Evolutionary conservation across 2,888 invertebrate genomes (phyloP), one percentile per base, ranked within the genome.

Genomic region (Octonoba sinensis): DNA sequence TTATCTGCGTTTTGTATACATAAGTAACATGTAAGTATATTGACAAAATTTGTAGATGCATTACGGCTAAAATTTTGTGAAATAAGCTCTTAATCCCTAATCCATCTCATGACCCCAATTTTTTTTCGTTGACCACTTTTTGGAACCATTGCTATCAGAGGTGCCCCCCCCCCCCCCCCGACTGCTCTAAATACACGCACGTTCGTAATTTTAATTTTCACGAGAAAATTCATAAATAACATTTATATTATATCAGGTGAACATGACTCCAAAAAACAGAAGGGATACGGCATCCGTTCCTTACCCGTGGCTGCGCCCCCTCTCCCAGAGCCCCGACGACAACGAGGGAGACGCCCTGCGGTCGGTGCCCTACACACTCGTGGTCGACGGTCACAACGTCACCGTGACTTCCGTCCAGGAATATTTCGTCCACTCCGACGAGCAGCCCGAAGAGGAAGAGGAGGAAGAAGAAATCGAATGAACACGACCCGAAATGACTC

Each of bases 391-490:
- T 4, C 70, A 66, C 57, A 82, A 82, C 20, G 65, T 82, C 18
- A 82, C 82, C 22, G 60, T 82, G n/a, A 82, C 82, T 1, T 56
- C 57, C 0, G 46, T 82, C 1, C 70, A 82, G 46, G 82, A 75
- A 18, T 82, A 82, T n/a, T 82, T 74, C 22, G 75, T 82, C 12
- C 82, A 75, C 24, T 75, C 82, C 1, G 75, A 82, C 12, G 56
- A 65, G 11, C 60, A 47, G 6, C 60, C 47, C 2, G 73, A 69
- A 12, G 60, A 66, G 1, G 56, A 62, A 6, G 57, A 46, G 3
- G 60, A 72, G 20, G 67, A 81, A 20, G 73, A 73, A n/a, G 78
- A 78, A 36, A 16, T 78, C 6, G 78, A 78, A 20, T 72, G 20
- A 4, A 12, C 4, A 57, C 2, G 57, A 3, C n/a, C 54, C n/a